Conservation (phyloP, 2,888 invertebrate species). For the Drosophila prolongata region DNA sequence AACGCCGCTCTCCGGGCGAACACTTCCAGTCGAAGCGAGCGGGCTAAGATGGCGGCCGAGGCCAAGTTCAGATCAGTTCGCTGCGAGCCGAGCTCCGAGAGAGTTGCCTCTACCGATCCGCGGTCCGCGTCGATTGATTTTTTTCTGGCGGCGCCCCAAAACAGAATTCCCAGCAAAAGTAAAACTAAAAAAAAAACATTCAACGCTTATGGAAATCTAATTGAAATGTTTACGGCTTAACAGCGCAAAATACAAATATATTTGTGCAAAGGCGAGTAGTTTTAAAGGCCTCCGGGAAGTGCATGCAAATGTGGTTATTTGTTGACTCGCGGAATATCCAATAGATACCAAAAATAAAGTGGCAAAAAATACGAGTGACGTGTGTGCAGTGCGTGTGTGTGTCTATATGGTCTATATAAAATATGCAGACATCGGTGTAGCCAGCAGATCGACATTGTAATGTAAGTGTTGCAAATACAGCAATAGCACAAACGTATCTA, state of each 20-base stretch:
- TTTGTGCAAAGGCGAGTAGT: conserved; percentile 18
- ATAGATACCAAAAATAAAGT: conserved; percentile 47
- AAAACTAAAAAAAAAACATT: conserved; percentile 15
- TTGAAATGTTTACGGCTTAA: conserved; percentile 69
- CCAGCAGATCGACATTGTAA: conserved; percentile 42
- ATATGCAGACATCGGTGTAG: conserved; percentile 51
- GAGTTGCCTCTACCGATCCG: conserved; percentile 74
- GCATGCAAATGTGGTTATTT: conserved; percentile 67
- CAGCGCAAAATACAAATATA: conserved; percentile 17
- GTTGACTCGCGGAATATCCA: conserved; percentile 64
- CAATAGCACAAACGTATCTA: conserved; percentile 1
- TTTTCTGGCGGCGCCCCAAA: conserved; percentile 72
- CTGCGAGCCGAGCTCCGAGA: conserved; percentile 82
- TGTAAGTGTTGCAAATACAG: conserved; percentile 44
- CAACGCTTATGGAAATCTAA: conserved; percentile 47
- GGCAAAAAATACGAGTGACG: conserved; percentile 31
- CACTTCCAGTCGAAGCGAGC: conserved; percentile 52
- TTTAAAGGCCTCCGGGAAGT: conserved; percentile 61
- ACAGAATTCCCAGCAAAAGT: conserved; percentile 30
- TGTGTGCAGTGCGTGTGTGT: conserved; percentile 29
- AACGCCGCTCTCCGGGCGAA: conserved; percentile 2
- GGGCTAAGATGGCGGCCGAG: conserved; percentile 84
- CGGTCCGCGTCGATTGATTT: conserved; percentile 47
- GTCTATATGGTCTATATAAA: conserved; percentile 49
- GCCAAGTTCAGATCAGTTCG: conserved; percentile 80